A percentile compares a stretch with the other conserved stretches of the same genome.
Conservation (phyloP, 2,797 vertebrate species). For the Hypotaenidia okinawae region DNA sequence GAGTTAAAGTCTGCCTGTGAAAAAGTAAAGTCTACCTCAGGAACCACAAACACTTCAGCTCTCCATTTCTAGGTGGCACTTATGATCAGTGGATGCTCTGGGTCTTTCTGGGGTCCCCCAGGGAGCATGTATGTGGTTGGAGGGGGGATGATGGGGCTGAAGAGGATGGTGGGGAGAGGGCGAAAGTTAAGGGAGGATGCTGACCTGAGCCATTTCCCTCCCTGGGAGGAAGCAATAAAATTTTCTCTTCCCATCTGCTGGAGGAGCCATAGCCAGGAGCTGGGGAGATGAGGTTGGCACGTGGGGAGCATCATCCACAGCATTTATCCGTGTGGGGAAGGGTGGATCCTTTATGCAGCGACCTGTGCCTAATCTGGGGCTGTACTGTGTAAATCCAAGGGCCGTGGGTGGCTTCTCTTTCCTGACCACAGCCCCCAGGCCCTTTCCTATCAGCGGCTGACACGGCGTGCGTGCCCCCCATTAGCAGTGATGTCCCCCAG, state of each 20-base stretch:
- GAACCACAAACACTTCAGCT: not conserved
- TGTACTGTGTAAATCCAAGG: not conserved
- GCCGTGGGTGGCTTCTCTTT: not conserved
- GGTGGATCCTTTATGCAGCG: not conserved
- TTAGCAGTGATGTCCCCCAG: not conserved
- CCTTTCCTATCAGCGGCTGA: accelerated
- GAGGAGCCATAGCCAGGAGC: not conserved
- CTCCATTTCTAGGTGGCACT: not conserved
- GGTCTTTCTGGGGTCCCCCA: not conserved
- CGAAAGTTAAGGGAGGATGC: not conserved
- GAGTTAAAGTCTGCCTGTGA: not conserved
- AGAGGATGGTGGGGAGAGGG: not conserved
- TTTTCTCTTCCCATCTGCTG: not conserved
- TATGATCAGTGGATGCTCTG: not conserved
- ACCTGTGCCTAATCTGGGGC: not conserved
- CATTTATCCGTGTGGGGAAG: accelerated
- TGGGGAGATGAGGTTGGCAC: accelerated
- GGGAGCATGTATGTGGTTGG: not conserved
- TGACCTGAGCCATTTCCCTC: not conserved
- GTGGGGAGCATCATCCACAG: not conserved
- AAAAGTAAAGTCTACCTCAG: not conserved
- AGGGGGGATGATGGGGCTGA: not conserved
- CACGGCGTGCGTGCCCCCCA: not conserved
- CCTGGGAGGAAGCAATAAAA: not conserved
- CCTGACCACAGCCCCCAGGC: not conserved